Evolutionary conservation across 2,113 vertebrate species (phyloP).

Genomic region (Cyprinodon variegatus): DNA sequence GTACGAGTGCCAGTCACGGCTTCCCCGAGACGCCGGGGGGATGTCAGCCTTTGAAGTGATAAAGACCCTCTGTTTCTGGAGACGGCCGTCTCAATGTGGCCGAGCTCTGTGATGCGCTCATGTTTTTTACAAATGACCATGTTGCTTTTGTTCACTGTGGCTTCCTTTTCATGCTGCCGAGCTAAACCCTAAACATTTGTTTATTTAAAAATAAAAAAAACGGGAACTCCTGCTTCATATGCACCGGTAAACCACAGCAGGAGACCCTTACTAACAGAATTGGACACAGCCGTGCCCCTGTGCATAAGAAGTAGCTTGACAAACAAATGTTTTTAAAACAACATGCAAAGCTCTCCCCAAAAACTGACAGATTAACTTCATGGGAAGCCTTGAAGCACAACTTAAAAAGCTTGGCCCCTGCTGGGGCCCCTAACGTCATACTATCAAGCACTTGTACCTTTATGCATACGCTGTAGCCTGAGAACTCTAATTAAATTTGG

Average conservation of each 20-base stretch:
- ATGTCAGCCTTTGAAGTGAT: conserved; percentile 73
- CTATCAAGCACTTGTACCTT: background rate
- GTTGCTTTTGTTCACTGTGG: conserved; percentile 41
- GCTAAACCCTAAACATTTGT: conserved; percentile 22
- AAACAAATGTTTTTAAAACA: background rate
- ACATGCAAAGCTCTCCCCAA: background rate
- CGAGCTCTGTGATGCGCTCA: conserved; percentile 63
- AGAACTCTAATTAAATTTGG: background rate
- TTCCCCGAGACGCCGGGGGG: conserved; percentile 64
- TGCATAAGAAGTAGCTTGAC: background rate
- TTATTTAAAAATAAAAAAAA: background rate
- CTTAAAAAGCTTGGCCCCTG: background rate
- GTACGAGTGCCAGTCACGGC: conserved; percentile 66
- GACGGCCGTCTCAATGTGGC: conserved; percentile 57
- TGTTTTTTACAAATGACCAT: conserved; percentile 63
- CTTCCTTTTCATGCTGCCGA: conserved; percentile 31
- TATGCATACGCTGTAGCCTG: background rate
- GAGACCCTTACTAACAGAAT: background rate
- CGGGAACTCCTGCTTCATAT: background rate
- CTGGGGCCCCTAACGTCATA: background rate
- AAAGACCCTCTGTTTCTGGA: conserved; percentile 67
- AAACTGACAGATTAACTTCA: conserved; percentile 8
- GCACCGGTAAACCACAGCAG: background rate
- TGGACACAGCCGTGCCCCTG: background rate
- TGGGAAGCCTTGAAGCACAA: background rate